Percentiles rank a stretch among this genome's conserved stretches.
Evolutionary conservation across 1,140 invertebrate species (phyloP).

Genomic region (Nasonia longicornis): DNA sequence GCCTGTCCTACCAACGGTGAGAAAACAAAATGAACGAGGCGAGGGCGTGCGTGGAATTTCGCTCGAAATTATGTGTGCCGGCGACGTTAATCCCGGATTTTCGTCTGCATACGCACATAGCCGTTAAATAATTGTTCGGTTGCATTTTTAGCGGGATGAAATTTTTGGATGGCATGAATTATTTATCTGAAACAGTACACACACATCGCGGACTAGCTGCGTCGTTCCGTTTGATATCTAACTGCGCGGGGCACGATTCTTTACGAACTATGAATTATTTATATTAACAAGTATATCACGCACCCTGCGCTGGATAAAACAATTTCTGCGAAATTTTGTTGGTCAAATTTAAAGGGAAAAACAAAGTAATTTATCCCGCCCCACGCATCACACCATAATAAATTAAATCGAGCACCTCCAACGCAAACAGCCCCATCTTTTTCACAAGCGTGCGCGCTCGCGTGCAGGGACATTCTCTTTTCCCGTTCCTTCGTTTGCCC

Average conservation of each 20-base stretch:
- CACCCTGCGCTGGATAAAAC: neutral
- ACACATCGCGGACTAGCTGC: neutral
- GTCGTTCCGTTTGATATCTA: neutral
- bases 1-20: too few relatives aligned
- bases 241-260: neutral
- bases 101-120: neutral
- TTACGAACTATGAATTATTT: neutral
- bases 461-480: too few relatives aligned
- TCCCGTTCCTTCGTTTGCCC: neutral
- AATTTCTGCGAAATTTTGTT: neutral
- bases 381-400: neutral
- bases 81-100: constrained; percentile 7
- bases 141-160: neutral
- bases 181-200: neutral
- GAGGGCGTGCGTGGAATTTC: neutral
- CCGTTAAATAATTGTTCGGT: constrained; percentile 19
- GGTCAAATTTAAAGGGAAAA: too few relatives aligned
- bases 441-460: neutral
- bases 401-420: neutral
- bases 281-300: neutral
- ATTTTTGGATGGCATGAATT: neutral
- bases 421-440: neutral
- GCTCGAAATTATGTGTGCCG: constrained; percentile 11
- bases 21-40: constrained; percentile 1
- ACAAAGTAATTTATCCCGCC: too few relatives aligned